Evolutionary conservation across 2,113 vertebrate species (phyloP), one percentile per base, ranked within the genome.

Genomic region (Eulacestoma nigropectus): DNA sequence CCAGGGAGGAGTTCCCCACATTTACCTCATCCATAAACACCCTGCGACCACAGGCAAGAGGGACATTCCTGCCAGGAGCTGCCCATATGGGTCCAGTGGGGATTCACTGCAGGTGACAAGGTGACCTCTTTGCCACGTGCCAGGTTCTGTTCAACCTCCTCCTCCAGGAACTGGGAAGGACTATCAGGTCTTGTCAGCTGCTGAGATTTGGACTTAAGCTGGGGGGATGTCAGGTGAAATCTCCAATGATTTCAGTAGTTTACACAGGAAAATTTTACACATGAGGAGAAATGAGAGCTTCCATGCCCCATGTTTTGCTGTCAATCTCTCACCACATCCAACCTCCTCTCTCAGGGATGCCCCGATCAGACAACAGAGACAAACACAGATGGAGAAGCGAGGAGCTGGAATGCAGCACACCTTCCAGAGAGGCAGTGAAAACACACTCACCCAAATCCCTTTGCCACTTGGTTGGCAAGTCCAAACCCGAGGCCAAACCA

Each of bases 61-160:
- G 19, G 14, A 16, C 41, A 81, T 25, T 33, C 25, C 76, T 41
- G 33, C 11, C 55, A 47, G 55, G 41, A 81, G 13, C 33, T 81
- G n/a, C 30, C 41, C 9, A 0, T 7, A 3, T 7, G 12, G 9
- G 13, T 47, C 19, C 50, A 39, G 35, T 5, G 27, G 9, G 21
- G n/a, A 79, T 37, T 49, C 41, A 14, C 29, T 63, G 44, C 39
- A 35, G 70, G 33, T 68, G 56, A 59, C 27, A 68, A 30, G 3
- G 33, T 47, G 67, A 44, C 13, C 35, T 33, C 4, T 60, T 25
- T 44, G 10, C 33, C 21, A 55, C 1, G 1, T 16, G 5, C 4
- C 52, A 67, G 27, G 2, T 8, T 57, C 11, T 64, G 5, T 41
- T 39, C 44, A 64, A 7, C 9, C 23, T 67, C 4, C 25, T 88